phyloP scores from a whole-genome alignment of 2,888 invertebrate genomes.

The Eristalis pertinax region DNA sequence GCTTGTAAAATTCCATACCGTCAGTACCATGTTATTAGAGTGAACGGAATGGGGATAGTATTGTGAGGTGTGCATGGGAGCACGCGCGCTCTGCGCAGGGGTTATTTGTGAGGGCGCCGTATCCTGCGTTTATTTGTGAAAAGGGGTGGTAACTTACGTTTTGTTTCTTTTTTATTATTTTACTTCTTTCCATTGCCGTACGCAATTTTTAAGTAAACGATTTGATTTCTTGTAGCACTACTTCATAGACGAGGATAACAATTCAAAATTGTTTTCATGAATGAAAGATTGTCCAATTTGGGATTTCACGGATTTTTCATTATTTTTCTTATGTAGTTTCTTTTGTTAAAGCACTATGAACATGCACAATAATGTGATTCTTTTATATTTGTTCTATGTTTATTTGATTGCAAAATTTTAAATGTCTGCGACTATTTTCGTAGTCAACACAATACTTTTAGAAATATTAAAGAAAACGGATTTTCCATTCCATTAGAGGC shows the following conservation, averaged over 20 bases:
- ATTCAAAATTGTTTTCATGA: slow-evolving; percentile 54
- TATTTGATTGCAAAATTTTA: no score
- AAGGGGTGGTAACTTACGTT: slow-evolving; percentile 54
- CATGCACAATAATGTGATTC: no score
- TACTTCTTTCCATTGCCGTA: slow-evolving; percentile 34
- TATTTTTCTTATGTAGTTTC: neutral
- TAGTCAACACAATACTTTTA: no score
- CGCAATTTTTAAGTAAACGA: slow-evolving; percentile 51
- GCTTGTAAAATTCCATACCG: slow-evolving; percentile 60
- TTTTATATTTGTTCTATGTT: no score
- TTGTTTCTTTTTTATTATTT: slow-evolving; percentile 27
- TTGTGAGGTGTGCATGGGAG: slow-evolving; percentile 47
- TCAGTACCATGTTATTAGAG: slow-evolving; percentile 60
- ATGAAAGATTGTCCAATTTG: slow-evolving; percentile 43
- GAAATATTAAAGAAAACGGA: no score
- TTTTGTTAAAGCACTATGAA: neutral
- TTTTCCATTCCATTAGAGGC: no score
- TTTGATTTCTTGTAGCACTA: slow-evolving; percentile 49
- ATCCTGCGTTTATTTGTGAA: slow-evolving; percentile 47
- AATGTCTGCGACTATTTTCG: no score
- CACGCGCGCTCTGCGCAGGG: slow-evolving; percentile 69
- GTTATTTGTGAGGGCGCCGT: slow-evolving; percentile 60
- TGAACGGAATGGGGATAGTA: slow-evolving; percentile 63
- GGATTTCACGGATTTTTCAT: slow-evolving; percentile 2
- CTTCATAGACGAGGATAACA: slow-evolving; percentile 35